Evolutionary conservation across 92 coral and sea anemone species (phyloP).

Genomic region (Pocillopora grandis): DNA sequence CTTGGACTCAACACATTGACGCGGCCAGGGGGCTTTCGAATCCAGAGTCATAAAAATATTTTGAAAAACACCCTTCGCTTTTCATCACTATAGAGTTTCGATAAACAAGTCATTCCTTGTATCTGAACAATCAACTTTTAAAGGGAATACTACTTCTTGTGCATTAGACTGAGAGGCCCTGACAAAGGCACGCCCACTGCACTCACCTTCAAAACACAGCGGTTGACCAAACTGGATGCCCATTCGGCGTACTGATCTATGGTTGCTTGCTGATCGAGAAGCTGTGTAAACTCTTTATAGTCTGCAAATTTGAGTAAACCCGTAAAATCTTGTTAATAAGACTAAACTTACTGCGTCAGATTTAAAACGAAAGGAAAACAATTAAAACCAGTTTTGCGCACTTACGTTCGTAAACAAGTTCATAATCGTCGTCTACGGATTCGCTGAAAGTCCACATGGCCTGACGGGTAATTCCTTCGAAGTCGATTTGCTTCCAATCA

Average conservation of each 20-base stretch:
- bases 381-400: background rate
- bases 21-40: too few relatives aligned
- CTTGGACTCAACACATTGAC: too few relatives aligned
- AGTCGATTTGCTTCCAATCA: constrained; percentile 96
- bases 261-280: constrained; percentile 98
- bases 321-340: background rate
- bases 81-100: too few relatives aligned
- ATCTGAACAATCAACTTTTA: background rate
- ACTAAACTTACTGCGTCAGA: background rate
- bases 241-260: constrained; percentile 99
- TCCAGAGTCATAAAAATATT: too few relatives aligned
- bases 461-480: constrained; percentile 92
- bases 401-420: constrained; percentile 87
- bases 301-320: constrained; percentile 45
- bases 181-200: background rate
- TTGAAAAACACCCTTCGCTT: too few relatives aligned
- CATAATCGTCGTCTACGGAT: constrained; percentile 73
- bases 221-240: constrained; percentile 92
- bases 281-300: constrained; percentile 89
- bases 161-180: too few relatives aligned
- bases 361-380: background rate
- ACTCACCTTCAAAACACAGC: constrained; percentile 83
- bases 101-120: too few relatives aligned
- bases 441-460: constrained; percentile 95
- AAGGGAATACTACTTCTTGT: background rate